Conservation (phyloP, 2,888 invertebrate species). For the Tridacna gigas region DNA sequence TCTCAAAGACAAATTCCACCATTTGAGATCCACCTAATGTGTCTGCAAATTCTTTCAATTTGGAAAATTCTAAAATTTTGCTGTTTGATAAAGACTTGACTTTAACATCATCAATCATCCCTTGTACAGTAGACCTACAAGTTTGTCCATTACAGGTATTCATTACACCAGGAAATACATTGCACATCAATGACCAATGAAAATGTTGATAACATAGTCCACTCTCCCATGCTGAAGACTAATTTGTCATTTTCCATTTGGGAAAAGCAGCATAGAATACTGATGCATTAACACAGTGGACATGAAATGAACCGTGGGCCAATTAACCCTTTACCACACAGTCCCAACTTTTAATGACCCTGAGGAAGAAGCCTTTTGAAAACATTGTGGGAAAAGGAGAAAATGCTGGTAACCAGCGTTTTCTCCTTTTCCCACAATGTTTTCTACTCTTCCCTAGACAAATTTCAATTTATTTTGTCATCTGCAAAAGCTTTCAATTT, state of each 20-base stretch:
- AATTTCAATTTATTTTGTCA: too few relatives aligned
- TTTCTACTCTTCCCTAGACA: not conserved
- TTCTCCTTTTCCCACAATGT: conserved; percentile 8
- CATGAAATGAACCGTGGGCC: too few relatives aligned
- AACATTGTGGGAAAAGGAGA: conserved; percentile 9
- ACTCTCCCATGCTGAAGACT: too few relatives aligned
- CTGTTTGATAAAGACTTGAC: not conserved
- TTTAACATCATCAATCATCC: too few relatives aligned
- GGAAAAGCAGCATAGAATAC: too few relatives aligned
- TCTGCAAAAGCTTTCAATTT: not conserved
- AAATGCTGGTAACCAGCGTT: conserved; percentile 1
- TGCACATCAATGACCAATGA: too few relatives aligned
- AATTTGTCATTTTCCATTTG: too few relatives aligned
- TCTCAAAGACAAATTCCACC: not conserved
- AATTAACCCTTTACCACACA: not conserved
- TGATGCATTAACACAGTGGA: too few relatives aligned
- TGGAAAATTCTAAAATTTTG: not conserved
- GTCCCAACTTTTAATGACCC: not conserved
- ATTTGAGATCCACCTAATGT: not conserved
- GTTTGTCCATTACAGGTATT: too few relatives aligned
- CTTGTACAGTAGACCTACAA: too few relatives aligned
- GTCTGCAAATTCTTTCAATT: not conserved
- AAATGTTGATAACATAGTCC: too few relatives aligned
- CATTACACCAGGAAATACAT: too few relatives aligned
- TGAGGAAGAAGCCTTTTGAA: not conserved